Base-by-base conservation (phyloP, 2,113 vertebrate species). In the Corythoichthys intestinalis region DNA sequence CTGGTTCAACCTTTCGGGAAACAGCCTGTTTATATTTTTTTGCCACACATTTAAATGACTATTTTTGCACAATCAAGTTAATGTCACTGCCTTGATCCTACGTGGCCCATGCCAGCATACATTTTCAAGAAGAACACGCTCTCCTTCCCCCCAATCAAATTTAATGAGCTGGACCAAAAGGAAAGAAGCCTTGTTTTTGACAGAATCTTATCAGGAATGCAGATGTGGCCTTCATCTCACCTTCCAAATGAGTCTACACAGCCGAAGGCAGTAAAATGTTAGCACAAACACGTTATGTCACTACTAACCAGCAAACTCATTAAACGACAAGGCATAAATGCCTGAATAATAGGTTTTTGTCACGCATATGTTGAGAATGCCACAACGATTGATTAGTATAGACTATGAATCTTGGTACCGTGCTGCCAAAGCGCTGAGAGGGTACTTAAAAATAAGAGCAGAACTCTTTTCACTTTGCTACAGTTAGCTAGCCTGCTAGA, bases 271-370 rank as follows among this genome's bases (percentile, higher is more conserved):
- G 12, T 56, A 13, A 56, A 56, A 5, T 12, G 56, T 5, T 28
- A 28, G 48, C 50, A 57, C 52, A 56, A 63, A 7, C 12, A 53
- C 70, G 57, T 65, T 73, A 41, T 65, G 62, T 46, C 37, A 37
- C 46, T 70, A 74, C 47, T 15, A 52, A 28, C 35, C 56, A 11
- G 54, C 8, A 70, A 67, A 39, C 41, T 70, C 37, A 68, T 69
- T 69, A 77, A 56, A 7, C 50, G 5, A 54, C 6, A 2, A 28
- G 7, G 1, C 13, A 60, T 17, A 58, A 37, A 58, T 14, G 4
- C 5, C 7, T 6, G 37, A 39, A 39, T 39, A 60, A 60, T 35
- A 44, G 12, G 11, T 38, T 38, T 35, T 37, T 61, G 39, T 47
- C 60, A 28, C 41, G 9, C 39, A 46, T 44, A 28, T 46, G 39